Evolutionary conservation across 2,797 vertebrate genomes (phyloP).

Genomic region (Phrynocephalus forsythii): DNA sequence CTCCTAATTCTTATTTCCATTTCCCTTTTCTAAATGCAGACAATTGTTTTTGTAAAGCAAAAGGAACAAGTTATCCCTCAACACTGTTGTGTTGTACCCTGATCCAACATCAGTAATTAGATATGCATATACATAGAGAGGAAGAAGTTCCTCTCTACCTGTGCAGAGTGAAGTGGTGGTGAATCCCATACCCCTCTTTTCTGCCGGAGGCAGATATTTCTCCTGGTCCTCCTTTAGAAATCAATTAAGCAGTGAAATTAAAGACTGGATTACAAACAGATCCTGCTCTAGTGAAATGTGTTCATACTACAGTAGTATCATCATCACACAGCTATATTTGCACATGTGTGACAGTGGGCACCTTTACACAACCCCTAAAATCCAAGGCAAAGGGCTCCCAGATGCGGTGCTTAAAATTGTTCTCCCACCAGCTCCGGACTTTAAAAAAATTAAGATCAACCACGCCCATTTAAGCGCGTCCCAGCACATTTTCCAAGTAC

Average conservation of each 20-base stretch:
- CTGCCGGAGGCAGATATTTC: background rate
- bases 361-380: no score
- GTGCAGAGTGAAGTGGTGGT: background rate
- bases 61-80: background rate
- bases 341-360: background rate
- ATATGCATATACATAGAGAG: background rate
- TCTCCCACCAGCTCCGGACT: no score
- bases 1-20: slow-evolving; percentile 14
- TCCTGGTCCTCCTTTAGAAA: background rate
- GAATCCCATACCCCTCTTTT: background rate
- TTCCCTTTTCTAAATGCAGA: slow-evolving; percentile 29
- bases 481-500: no score
- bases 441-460: no score
- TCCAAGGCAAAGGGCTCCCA: no score
- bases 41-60: background rate
- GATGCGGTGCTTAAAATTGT: no score
- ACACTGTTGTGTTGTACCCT: background rate
- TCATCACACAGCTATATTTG: background rate
- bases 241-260: background rate
- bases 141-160: background rate
- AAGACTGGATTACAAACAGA: background rate
- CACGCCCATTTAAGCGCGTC: no score
- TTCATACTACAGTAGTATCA: background rate
- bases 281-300: background rate
- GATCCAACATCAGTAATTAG: background rate